Conservation (phyloP, 2,113 vertebrate species). For the Promerops cafer region DNA sequence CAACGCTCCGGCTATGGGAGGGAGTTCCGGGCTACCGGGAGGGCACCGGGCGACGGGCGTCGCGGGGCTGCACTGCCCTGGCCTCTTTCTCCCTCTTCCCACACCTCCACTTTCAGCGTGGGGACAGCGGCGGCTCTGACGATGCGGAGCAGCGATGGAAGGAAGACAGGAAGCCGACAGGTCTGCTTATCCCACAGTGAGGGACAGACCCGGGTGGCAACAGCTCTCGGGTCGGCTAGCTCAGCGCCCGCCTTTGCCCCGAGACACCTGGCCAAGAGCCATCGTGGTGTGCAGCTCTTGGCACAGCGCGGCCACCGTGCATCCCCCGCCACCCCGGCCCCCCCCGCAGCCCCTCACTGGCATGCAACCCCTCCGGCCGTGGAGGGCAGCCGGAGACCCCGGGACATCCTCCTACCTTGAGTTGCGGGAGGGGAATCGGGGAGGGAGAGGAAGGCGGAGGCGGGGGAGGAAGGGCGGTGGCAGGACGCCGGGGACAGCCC, state of each 20-base stretch:
- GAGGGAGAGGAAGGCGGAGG: slow-evolving; percentile 26
- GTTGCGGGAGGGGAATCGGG: not conserved
- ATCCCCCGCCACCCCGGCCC: too few species aligned
- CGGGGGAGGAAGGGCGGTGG: slow-evolving; percentile 22
- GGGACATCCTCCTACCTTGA: slow-evolving; percentile 36
- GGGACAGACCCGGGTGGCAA: not conserved
- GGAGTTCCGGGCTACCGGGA: not conserved
- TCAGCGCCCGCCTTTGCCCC: not conserved
- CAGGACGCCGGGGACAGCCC: slow-evolving; percentile 21
- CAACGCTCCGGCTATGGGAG: not conserved
- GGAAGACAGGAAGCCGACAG: not conserved
- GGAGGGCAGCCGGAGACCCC: not conserved
- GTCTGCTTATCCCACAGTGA: not conserved
- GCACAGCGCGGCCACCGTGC: not conserved
- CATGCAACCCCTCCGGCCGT: not conserved
- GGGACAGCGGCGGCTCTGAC: not conserved
- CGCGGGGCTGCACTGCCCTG: not conserved
- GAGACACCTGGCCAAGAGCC: not conserved
- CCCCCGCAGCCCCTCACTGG: not conserved
- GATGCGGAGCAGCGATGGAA: not conserved
- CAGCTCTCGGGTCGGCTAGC: not conserved
- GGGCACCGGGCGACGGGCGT: not conserved
- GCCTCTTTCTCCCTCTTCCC: not conserved
- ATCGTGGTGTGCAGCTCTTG: not conserved
- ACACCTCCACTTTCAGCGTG: not conserved